phyloP scores from a whole-genome alignment of 2,888 invertebrate species.

The Stegana nigrithorax region DNA sequence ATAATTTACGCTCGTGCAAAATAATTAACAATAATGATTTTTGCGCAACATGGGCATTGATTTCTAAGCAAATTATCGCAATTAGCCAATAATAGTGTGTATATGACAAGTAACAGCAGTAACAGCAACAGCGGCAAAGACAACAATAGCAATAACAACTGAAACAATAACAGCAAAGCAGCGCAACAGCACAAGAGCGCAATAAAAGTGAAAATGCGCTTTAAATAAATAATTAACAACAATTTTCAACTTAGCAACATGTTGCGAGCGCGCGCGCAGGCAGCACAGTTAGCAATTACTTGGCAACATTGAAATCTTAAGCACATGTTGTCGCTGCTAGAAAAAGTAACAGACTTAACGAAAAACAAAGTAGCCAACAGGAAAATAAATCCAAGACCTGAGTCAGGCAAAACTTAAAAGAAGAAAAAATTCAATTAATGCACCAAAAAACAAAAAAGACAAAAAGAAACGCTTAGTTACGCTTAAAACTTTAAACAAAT shows the following conservation, averaged over 20 bases:
- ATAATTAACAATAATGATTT: too few relatives aligned
- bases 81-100: too few relatives aligned
- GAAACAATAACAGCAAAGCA: too few relatives aligned
- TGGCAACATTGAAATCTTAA: background rate
- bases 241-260: conserved; percentile 17
- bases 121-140: background rate
- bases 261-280: background rate
- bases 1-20: too few relatives aligned
- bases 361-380: too few relatives aligned
- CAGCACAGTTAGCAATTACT: background rate
- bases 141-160: background rate
- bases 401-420: too few relatives aligned
- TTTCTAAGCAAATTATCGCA: too few relatives aligned
- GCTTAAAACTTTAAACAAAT: background rate
- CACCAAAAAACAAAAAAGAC: background rate
- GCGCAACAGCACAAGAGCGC: too few relatives aligned
- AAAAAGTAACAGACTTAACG: too few relatives aligned
- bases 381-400: too few relatives aligned
- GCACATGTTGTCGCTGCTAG: conserved; percentile 13
- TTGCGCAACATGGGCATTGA: too few relatives aligned
- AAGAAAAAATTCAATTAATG: conserved; percentile 2
- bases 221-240: conserved; percentile 1
- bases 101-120: too few relatives aligned
- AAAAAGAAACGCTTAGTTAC: background rate
- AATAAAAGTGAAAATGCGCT: conserved; percentile 3